Evolutionary conservation across 2,797 vertebrate species (phyloP).

Genomic region (Poeciliopsis turneri): DNA sequence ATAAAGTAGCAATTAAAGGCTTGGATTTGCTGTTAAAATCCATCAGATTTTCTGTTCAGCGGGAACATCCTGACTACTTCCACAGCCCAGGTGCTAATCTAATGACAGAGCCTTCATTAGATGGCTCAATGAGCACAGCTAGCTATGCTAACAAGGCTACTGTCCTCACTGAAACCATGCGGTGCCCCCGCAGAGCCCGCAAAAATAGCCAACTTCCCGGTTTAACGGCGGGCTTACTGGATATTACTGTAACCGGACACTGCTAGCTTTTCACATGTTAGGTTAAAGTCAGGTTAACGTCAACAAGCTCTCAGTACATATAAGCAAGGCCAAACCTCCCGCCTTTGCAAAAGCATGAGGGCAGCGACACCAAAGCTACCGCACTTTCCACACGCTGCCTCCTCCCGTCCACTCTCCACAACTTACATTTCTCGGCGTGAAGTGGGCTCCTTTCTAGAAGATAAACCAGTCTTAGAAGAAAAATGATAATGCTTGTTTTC

Average conservation of each 20-base stretch:
- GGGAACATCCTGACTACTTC: neutral
- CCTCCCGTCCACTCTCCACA: neutral
- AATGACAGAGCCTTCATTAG: neutral
- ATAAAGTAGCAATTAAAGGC: no score
- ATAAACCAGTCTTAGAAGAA: slow-evolving; percentile 11
- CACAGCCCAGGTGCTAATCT: slow-evolving; percentile 17
- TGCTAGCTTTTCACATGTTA: rapidly evolving
- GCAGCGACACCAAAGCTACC: slow-evolving; percentile 30
- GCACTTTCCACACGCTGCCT: neutral
- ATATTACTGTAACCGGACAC: rapidly evolving
- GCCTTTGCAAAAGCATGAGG: slow-evolving; percentile 64
- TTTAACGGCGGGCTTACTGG: rapidly evolving
- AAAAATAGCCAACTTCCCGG: neutral
- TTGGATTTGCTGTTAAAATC: neutral
- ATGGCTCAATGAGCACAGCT: slow-evolving; percentile 17
- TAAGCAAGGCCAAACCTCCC: slow-evolving; percentile 67
- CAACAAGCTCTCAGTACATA: slow-evolving; percentile 22
- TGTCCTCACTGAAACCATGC: slow-evolving; percentile 58
- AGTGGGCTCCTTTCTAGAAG: slow-evolving; percentile 24
- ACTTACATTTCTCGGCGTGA: slow-evolving; percentile 72
- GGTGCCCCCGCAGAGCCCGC: slow-evolving; percentile 49
- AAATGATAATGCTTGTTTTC: neutral
- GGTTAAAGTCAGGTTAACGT: neutral
- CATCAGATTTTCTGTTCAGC: neutral
- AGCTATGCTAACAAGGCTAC: slow-evolving; percentile 52